Evolutionary conservation across 2,888 invertebrate species (phyloP).

Genomic region (Tridacna gigas): DNA sequence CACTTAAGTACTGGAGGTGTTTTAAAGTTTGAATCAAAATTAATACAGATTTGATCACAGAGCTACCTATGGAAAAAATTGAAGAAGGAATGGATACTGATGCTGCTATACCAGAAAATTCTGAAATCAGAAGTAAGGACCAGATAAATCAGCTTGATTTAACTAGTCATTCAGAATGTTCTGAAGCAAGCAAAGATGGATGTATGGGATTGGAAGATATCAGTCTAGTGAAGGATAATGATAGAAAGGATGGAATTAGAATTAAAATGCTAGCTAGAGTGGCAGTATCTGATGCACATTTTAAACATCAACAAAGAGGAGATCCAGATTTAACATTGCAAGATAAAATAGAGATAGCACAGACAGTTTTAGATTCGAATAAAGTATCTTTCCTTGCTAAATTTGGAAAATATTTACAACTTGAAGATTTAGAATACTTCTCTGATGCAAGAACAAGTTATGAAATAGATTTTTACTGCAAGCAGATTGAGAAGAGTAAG

Average conservation of each 20-base stretch:
- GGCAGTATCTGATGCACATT: conserved; percentile 88
- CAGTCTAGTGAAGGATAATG: neutral
- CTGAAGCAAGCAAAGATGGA: neutral
- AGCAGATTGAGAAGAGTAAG: conserved; percentile 84
- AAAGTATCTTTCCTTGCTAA: conserved; percentile 90
- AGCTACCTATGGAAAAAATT: neutral
- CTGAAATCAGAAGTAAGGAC: neutral
- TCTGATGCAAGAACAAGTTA: conserved; percentile 86
- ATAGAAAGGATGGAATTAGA: conserved; percentile 1
- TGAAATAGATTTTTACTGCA: conserved; percentile 89
- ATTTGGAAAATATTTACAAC: conserved; percentile 90
- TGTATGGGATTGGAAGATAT: neutral
- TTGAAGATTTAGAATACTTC: conserved; percentile 90
- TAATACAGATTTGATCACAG: too few species aligned
- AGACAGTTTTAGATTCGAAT: conserved; percentile 88
- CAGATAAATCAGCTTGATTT: too few species aligned
- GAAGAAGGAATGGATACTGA: neutral
- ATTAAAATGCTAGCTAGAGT: conserved; percentile 88
- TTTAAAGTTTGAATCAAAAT: too few species aligned
- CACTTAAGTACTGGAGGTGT: too few species aligned
- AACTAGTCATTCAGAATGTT: too few species aligned
- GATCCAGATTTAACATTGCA: conserved; percentile 90
- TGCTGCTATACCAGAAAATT: neutral
- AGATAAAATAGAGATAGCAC: conserved; percentile 90
- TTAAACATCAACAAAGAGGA: conserved; percentile 93